Evolutionary conservation across 92 coral and sea anemone species (phyloP).

Genomic region (Pocillopora grandis): DNA sequence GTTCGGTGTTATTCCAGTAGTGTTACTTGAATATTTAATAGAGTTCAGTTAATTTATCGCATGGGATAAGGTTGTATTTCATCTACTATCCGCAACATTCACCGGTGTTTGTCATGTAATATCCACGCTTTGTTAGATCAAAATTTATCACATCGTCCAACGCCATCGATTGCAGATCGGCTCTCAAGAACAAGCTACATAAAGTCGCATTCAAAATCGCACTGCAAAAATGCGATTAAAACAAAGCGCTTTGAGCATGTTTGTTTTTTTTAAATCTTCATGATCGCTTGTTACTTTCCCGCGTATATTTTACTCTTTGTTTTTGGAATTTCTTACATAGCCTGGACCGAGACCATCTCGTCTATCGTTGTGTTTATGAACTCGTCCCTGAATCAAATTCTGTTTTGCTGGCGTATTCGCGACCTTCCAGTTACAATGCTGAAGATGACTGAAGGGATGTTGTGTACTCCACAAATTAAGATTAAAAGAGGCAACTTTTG

Average conservation of each 20-base stretch:
- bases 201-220: neutral
- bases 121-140: conserved; percentile 2
- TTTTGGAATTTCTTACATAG: too few species aligned
- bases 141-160: neutral
- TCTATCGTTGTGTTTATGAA: too few species aligned
- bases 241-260: neutral
- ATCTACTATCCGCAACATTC: neutral
- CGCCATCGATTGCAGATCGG: neutral
- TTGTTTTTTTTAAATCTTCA: neutral
- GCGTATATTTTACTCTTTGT: neutral
- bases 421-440: conserved; percentile 12
- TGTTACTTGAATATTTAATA: too few species aligned
- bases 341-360: too few species aligned
- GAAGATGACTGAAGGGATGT: too few species aligned
- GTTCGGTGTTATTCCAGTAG: too few species aligned
- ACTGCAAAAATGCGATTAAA: neutral
- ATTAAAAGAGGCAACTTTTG: too few species aligned
- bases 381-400: too few species aligned
- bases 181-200: neutral
- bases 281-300: neutral
- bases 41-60: neutral
- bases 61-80: neutral
- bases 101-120: neutral
- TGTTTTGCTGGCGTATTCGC: conserved; percentile 31
- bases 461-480: too few species aligned